Evolutionary conservation across 2,113 vertebrate genomes (phyloP), one percentile per base, ranked within the genome.

Genomic region (Oxyruncus cristatus): DNA sequence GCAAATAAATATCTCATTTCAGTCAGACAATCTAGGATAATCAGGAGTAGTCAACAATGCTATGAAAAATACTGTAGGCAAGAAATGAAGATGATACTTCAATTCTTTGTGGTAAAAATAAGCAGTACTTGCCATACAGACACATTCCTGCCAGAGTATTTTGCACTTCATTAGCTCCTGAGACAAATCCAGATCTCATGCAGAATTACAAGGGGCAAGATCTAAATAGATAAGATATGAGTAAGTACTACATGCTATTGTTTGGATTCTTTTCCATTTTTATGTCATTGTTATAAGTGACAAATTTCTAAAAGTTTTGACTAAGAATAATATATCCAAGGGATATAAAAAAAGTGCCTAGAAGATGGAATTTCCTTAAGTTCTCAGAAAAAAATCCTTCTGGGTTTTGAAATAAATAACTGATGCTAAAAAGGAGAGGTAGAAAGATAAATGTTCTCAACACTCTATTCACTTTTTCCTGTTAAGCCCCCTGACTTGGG

Each of bases 1-100:
- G 66, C 33, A 8, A 94, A 95, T 88, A 95, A 95, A 92, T 96
- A 91, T 79, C 82, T 93, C 85, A 79, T 96, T 96, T 95, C 61
- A 82, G 62, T 89, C 70, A 90, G 87, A 93, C 65, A 73, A 79
- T 95, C 85, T 72, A 86, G 58, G 88, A 88, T 95, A 96, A 95
- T 88, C 62, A 97, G 85, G 52, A 83, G 39, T 42, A 89, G 80
- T 93, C 88, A 88, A 86, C 50, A 93, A 24, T 82, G 47, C 6
- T 89, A 56, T 10, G 62, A 50, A 94, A 95, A 94, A 93, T 74
- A 89, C 47, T 94, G 39, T 41, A 86, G 53, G 44, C 58, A 88
- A 90, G 86, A 86, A 89, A 93, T 65, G 77, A 76, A 94, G 86
- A 86, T 33, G 39, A 19, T 82, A 28, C 39, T 93, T 77, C 55